Percentiles rank a stretch among this genome's conserved stretches.
Conservation (phyloP, 1,140 invertebrate genomes). For the Saxidomus purpurata region DNA sequence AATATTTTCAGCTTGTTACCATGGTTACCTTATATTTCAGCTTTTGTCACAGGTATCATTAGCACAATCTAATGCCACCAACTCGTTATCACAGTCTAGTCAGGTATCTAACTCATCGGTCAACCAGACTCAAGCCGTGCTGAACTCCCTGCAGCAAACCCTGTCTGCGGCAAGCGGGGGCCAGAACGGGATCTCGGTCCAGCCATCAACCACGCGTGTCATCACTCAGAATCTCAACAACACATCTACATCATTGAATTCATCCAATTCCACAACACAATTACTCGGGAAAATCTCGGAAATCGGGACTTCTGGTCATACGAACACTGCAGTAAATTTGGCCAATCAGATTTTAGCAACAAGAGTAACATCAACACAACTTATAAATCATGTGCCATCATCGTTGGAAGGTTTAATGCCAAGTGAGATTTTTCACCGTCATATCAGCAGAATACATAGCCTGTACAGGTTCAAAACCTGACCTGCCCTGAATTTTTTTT, state of each 20-base stretch:
- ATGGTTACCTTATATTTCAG: slow-evolving; percentile 23
- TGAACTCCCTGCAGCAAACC: slow-evolving; percentile 61
- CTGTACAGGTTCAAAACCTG: too few relatives aligned
- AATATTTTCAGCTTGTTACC: not conserved
- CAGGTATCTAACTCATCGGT: slow-evolving; percentile 37
- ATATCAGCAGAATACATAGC: too few relatives aligned
- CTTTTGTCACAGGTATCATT: slow-evolving; percentile 60
- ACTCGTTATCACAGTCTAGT: slow-evolving; percentile 39
- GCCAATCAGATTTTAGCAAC: slow-evolving; percentile 66
- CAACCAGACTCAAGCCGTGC: slow-evolving; percentile 53
- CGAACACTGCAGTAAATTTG: slow-evolving; percentile 40
- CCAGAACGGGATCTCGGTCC: slow-evolving; percentile 64
- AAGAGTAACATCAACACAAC: slow-evolving; percentile 58
- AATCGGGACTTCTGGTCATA: slow-evolving; percentile 62
- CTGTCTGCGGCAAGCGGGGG: slow-evolving; percentile 45
- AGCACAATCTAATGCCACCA: slow-evolving; percentile 32
- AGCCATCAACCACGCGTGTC: slow-evolving; percentile 37
- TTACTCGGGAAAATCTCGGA: slow-evolving; percentile 59
- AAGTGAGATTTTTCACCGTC: slow-evolving; percentile 72
- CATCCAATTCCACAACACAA: slow-evolving; percentile 25
- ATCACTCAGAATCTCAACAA: slow-evolving; percentile 53
- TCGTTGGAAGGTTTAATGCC: slow-evolving; percentile 75
- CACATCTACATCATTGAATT: slow-evolving; percentile 22
- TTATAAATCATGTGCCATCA: slow-evolving; percentile 66
- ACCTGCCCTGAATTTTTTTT: too few relatives aligned